Base-by-base conservation (phyloP, 2,888 invertebrate genomes). In the Philhelius pedissequus region DNA sequence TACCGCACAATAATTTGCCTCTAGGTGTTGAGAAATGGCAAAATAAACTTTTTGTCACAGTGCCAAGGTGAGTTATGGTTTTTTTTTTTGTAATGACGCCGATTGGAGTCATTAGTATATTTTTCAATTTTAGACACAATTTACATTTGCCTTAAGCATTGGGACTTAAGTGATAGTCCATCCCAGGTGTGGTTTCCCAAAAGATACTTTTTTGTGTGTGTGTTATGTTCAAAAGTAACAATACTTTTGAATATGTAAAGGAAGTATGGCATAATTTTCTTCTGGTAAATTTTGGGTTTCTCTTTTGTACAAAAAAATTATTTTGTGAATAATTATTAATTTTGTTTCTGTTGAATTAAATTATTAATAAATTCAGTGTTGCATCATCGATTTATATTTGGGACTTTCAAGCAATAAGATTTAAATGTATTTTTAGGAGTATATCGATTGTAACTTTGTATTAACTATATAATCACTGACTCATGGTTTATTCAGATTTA, bases 21-120 rank as follows among this genome's bases (percentile, higher is more conserved):
- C 91, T 96, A 60, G 96, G 96, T 11, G 88, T 96, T 81, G 95
- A 94, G 69, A 92, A 94, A 71, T 96, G 95, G 95, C 94, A 93
- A 88, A 92, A 94, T 91, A 96, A 94, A 92, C 90, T 94, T 52
- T 96, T 94, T 88, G 92, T 95, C 40, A 95, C 95, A 7, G 93
- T 95, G 25, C 95, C 95, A 77, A 93, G 93, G 93, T 93, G 90
- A 90, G 87, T 83, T 58, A 38, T 27, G n/a, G 6, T 22, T 15
- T 52, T 30, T 52, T 52, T 27, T 25, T 43, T 7, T 25, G 11
- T 11, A 4, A 20, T 1, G 11, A 48, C 20, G 25, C 25, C n/a
- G 1, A 18, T 13, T 52, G 6, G 11, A 13, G 25, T 48, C 22
- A 25, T 25, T 48, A 48, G n/a, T 48, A 6, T 25, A n/a, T 48